Evolutionary conservation across 2,113 vertebrate species (phyloP).

Genomic region (Rhabdomys dilectus): DNA sequence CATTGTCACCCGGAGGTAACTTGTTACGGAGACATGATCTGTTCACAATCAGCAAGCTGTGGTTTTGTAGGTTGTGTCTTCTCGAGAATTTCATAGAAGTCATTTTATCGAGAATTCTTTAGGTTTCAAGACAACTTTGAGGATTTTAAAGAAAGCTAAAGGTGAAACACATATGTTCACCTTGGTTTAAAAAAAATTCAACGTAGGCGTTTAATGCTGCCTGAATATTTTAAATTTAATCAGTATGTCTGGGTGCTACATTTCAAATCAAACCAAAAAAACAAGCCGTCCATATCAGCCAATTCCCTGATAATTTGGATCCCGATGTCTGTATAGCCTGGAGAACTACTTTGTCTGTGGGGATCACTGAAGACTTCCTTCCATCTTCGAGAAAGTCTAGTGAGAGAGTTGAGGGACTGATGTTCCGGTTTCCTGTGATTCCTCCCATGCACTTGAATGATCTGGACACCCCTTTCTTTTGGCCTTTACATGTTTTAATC

Average conservation of each 20-base stretch:
- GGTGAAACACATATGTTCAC: neutral
- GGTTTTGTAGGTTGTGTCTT: neutral
- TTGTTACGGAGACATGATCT: neutral
- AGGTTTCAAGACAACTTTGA: neutral
- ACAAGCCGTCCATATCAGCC: neutral
- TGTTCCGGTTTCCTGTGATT: conserved; percentile 37
- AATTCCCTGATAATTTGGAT: neutral
- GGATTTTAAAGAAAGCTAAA: conserved; percentile 6
- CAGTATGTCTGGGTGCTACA: conserved; percentile 5
- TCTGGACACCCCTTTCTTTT: neutral
- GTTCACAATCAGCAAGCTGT: neutral
- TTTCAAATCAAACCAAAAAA: neutral
- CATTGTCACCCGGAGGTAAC: neutral
- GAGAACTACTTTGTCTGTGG: neutral
- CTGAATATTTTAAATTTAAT: neutral
- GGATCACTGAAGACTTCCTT: conserved; percentile 9
- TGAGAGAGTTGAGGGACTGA: conserved; percentile 28
- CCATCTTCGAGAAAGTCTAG: neutral
- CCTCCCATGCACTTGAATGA: neutral
- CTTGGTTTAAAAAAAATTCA: conserved; percentile 13
- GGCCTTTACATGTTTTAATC: conserved; percentile 27
- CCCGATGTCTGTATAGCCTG: neutral
- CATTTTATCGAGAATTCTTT: neutral
- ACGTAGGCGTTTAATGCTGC: neutral
- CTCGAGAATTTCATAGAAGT: neutral